Base-by-base conservation (phyloP, 2,888 invertebrate species). In the Oscheius sp. region DNA sequence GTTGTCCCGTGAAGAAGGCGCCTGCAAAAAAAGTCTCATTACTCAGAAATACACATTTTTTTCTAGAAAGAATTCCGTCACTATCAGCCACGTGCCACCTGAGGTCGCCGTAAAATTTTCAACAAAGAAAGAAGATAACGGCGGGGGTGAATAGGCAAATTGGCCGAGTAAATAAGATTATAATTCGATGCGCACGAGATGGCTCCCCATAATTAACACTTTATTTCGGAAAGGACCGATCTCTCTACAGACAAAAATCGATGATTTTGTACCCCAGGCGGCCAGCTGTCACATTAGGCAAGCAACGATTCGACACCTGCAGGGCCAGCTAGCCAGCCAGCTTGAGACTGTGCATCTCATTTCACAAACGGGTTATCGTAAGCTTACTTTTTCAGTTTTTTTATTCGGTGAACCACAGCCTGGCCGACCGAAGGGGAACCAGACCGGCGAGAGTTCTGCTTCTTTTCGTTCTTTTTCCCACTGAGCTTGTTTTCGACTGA, bases 381-480 rank as follows among this genome's bases (percentile, higher is more conserved):
- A 18, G 18, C 18, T 43, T 43, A 61, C 41, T 41, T 13, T 43
- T 21, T 25, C 58, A 18, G 16, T 18, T 21, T 43, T 41, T 43
- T 59, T 45, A 46, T 63, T 63, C 29, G 72, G 72, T 6, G 63
- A 63, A 27, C 72, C 72, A 46, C 63, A 52, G 12, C 63, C 72
- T 2, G 69, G 69, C 6, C 58, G 46, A 18, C 72, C 72, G 49
- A 72, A 72, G 7, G 72, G 72, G 46, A 63, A 72, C 72, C 72
- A 72, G n/a, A n/a, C 27, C 13, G 25, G 21, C 13, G 16, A 27
- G 25, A 35, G 23, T 27, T 72, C 56, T n/a, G 59, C 72, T 29
- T n/a, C n/a, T n/a, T n/a, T n/a, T n/a, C 66, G 25, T 43, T 78
- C 80, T 25, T 55, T 71, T 0, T 74, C 78, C 80, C 80, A 80